These are phyloP conservation scores for Xiphophorus birchmanni DNA, from an alignment of 2,797 vertebrate species.

Conservation along the genomic window DNA sequence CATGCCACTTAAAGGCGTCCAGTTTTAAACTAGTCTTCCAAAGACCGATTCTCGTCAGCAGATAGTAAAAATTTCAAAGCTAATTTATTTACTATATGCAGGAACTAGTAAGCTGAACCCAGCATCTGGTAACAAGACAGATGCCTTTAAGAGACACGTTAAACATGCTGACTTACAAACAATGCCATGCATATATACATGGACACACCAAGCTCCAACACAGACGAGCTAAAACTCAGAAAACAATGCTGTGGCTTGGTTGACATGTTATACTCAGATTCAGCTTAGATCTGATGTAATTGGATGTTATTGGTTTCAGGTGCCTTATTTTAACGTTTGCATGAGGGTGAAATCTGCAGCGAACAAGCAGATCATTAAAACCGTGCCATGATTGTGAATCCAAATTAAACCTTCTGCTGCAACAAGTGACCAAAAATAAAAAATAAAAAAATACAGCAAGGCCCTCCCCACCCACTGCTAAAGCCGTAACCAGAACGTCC, in stretches of 20 bases:
- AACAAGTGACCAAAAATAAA: slow-evolving; percentile 9
- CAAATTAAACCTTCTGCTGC: slow-evolving; percentile 20
- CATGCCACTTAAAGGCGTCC: slow-evolving; percentile 37
- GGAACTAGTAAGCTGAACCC: slow-evolving; percentile 42
- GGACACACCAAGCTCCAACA: slow-evolving; percentile 22
- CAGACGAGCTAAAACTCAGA: slow-evolving; percentile 10
- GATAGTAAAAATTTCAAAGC: slow-evolving; percentile 35
- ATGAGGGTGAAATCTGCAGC: background rate
- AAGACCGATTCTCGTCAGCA: slow-evolving; percentile 31
- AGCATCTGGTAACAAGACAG: slow-evolving; percentile 21
- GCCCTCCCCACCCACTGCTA: slow-evolving; percentile 8
- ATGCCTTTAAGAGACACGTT: slow-evolving; percentile 14
- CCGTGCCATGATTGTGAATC: slow-evolving; percentile 12
- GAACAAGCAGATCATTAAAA: slow-evolving; percentile 26
- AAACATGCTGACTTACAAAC: slow-evolving; percentile 52
- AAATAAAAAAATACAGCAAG: slow-evolving; percentile 1
- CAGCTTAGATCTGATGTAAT: slow-evolving; percentile 26
- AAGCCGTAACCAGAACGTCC: slow-evolving; percentile 24
- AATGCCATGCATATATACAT: slow-evolving; percentile 50
- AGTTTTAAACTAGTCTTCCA: slow-evolving; percentile 42
- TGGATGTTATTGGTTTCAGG: background rate
- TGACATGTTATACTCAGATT: slow-evolving; percentile 27
- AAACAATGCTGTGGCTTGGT: slow-evolving; percentile 22
- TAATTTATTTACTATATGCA: slow-evolving; percentile 31
- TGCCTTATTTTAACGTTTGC: background rate